Evolutionary conservation across 1,140 invertebrate genomes (phyloP).

Genomic region (Rhizoglyphus robini): DNA sequence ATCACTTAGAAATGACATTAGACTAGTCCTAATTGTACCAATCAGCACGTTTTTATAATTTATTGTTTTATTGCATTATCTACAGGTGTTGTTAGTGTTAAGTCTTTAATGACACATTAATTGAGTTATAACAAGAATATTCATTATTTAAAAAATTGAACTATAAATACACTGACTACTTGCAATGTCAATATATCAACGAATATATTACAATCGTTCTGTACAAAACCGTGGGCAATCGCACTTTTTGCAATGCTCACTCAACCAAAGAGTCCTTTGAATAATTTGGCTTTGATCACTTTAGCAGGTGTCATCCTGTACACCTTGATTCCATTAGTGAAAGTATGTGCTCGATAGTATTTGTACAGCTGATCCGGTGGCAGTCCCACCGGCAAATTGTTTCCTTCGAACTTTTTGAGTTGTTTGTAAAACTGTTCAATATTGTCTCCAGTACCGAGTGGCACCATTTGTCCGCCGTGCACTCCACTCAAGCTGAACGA

Average conservation of each 20-base stretch:
- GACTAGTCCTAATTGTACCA: too few relatives aligned
- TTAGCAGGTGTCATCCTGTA: background rate
- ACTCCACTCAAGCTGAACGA: conserved; percentile 6
- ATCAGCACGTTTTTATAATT: too few relatives aligned
- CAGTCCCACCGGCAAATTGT: conserved; percentile 6
- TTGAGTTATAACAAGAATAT: too few relatives aligned
- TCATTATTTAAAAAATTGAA: too few relatives aligned
- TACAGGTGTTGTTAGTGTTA: too few relatives aligned
- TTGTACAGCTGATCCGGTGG: background rate
- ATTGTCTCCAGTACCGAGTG: background rate
- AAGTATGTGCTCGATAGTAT: background rate
- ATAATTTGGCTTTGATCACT: background rate
- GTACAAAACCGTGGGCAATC: too few relatives aligned
- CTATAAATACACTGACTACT: too few relatives aligned
- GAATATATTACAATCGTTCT: too few relatives aligned
- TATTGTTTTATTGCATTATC: too few relatives aligned
- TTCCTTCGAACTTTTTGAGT: background rate
- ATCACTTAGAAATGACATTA: too few relatives aligned
- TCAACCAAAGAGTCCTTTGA: background rate
- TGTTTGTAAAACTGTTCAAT: background rate
- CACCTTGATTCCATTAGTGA: background rate
- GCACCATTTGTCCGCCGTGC: conserved; percentile 5
- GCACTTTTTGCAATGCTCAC: background rate
- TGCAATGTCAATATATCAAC: too few relatives aligned
- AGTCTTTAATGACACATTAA: too few relatives aligned